Evolutionary conservation across 2,888 invertebrate species (phyloP).

Genomic region (Drosophila acutilabella): DNA sequence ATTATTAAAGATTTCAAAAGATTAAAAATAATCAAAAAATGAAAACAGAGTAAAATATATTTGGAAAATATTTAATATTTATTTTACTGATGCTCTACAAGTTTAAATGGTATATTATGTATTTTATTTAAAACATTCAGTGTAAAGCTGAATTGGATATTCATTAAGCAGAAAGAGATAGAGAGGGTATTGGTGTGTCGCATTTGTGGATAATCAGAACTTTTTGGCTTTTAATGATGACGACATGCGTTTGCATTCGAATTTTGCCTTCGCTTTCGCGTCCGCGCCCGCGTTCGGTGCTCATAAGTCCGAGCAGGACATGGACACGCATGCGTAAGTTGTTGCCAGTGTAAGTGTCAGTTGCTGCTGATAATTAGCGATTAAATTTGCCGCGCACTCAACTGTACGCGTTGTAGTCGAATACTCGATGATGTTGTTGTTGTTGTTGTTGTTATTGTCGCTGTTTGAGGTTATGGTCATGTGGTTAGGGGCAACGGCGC

Average conservation of each 20-base stretch:
- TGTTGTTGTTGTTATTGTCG: conserved; percentile 20
- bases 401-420: conserved; percentile 57
- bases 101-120: too few species aligned
- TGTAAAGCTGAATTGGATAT: too few species aligned
- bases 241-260: conserved; percentile 53
- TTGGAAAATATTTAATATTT: too few species aligned
- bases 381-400: conserved; percentile 67
- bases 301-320: conserved; percentile 64
- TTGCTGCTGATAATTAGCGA: conserved; percentile 79
- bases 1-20: too few species aligned
- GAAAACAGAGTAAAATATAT: too few species aligned
- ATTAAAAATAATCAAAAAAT: too few species aligned
- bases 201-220: not conserved
- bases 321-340: conserved; percentile 81
- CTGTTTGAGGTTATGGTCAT: conserved; percentile 53
- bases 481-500: conserved; percentile 60
- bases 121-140: too few species aligned
- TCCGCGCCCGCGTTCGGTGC: conserved; percentile 44
- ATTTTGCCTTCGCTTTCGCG: conserved; percentile 38
- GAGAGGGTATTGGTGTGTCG: conserved; percentile 57
- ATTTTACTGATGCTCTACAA: too few species aligned
- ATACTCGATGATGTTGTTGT: conserved; percentile 13
- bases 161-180: conserved; percentile 2
- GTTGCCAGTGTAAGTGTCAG: conserved; percentile 81
- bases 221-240: conserved; percentile 49